Evolutionary conservation across 1,140 invertebrate species (phyloP), one percentile per base, ranked within the genome.

Genomic region (Sminthurides bifidus): DNA sequence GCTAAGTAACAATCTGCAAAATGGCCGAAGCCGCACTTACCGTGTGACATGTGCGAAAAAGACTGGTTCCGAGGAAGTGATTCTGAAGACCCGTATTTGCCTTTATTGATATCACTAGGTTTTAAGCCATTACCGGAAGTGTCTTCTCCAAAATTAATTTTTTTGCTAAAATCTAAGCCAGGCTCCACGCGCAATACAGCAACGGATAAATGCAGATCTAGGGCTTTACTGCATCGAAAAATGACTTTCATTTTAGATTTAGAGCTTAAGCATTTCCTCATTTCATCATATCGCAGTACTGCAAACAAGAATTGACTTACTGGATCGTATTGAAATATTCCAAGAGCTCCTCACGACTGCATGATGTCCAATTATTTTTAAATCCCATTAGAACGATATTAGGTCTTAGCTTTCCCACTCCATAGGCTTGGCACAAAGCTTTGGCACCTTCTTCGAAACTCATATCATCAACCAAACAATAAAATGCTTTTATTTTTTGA

Each of bases 161-260:
- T 53, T 27, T 65, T 65, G 33, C 59, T 61, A 41, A 61, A 81
- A 71, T 89, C 84, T 27, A 92, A 75, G 0, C 92, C 90, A 58
- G 85, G 82, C 52, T 81, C 79, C 3, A 92, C 74, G 41, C 91
- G 77, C 3, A 97, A 72, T 54, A 98, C 81, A 8, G 84, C 87
- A 24, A 97, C 79, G 6, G 89, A 88, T 72, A 91, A 79, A 68
- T 95, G 84, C 73, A 92, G 80, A 72, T 97, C 91, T 61, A 97
- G 77, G 0, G 91, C 87, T 74, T 89, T 89, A 71, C 89, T 93
- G 70, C 68, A 74, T 61, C 31, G 43, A 17, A 19, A 51, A 35
- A 29, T 51, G 12, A 48, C 8, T 21, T 44, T 10, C 41, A 14
- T 17, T 14, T 23, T 48, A 48, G 45, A 12, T 23, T 48, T 5